Percentiles rank a stretch among this genome's conserved stretches.
Conservation (phyloP, 92 coral and sea anemone genomes). For the Palythoa grandis region DNA sequence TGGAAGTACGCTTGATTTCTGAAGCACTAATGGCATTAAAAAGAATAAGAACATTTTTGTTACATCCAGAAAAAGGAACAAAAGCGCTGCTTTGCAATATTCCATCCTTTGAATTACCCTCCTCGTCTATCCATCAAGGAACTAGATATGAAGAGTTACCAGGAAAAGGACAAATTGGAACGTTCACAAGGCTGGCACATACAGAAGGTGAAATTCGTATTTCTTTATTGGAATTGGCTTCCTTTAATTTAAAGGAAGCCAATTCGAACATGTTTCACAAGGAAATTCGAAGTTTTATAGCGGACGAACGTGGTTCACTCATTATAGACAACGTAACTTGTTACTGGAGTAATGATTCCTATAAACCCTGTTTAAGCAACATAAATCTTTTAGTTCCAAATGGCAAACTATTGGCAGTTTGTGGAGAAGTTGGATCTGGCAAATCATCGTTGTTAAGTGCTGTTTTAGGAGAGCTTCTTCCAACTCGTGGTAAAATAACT, state of each 20-base stretch:
- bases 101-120: background rate
- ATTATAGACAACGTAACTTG: background rate
- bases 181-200: background rate
- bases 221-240: too few species aligned
- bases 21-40: constrained; percentile 7
- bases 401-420: constrained; percentile 12
- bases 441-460: constrained; percentile 21
- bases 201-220: background rate
- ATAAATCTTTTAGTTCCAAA: background rate
- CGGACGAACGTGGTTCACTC: background rate
- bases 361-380: constrained; percentile 10
- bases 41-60: constrained; percentile 5
- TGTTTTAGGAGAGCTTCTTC: constrained; percentile 12
- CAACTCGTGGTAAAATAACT: constrained; percentile 15
- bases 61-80: constrained; percentile 18
- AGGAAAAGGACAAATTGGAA: background rate
- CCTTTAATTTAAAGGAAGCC: too few species aligned
- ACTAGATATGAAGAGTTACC: background rate
- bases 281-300: too few species aligned
- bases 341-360: background rate
- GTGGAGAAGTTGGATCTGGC: constrained; percentile 25
- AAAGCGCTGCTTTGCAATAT: background rate
- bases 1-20: background rate
- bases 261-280: background rate
- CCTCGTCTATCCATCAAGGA: background rate